Evolutionary conservation across 2,888 invertebrate genomes (phyloP), one percentile per base, ranked within the genome.

Genomic region (Trichogramma dendrolimi): DNA sequence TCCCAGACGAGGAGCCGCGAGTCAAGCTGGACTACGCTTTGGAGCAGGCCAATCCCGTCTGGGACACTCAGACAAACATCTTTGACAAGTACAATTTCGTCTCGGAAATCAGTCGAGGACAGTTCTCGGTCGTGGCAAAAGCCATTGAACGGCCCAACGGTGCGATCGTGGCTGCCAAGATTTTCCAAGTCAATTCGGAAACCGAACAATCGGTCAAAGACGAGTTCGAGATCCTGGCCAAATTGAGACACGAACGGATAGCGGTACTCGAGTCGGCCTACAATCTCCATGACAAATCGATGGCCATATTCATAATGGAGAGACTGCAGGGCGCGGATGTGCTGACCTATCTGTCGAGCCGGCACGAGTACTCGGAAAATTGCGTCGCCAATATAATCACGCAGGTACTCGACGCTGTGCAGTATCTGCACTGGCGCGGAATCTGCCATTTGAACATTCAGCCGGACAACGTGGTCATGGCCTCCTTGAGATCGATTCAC

Each of bases 401-500:
- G 4, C 97, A 98, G 81, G 81, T 94, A 0, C 80, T 95, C 61
- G 94, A 96, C 73, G 96, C 89, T 1, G 81, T 97, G 1, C 96
- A 96, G 80, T 98, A 96, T 79, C 82, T 99, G 48, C 97, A 98
- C 79, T 96, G 96, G 91, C 85, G 93, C 71, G 95, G 95, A 4
- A 87, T 88, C 69, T 91, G 91, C 70, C 94, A 95, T 78, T 81
- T 96, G 65, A 91, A 96, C 77, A 82, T 96, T 55, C 94, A 97
- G 79, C 97, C 97, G 0, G 95, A 96, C 75, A 98, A 98, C 79
- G 86, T 98, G 39, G 92, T 96, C 4, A 92, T 97, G 90, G 87
- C 91, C 1, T 89, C 90, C 0, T 89, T 93, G 11, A 83, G 94
- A 68, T 89, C 90, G 0, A 86, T 91, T 6, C 90, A 93, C 78